Evolutionary conservation across 2,113 vertebrate genomes (phyloP), one percentile per base, ranked within the genome.

Genomic region (Dissostichus mawsoni): DNA sequence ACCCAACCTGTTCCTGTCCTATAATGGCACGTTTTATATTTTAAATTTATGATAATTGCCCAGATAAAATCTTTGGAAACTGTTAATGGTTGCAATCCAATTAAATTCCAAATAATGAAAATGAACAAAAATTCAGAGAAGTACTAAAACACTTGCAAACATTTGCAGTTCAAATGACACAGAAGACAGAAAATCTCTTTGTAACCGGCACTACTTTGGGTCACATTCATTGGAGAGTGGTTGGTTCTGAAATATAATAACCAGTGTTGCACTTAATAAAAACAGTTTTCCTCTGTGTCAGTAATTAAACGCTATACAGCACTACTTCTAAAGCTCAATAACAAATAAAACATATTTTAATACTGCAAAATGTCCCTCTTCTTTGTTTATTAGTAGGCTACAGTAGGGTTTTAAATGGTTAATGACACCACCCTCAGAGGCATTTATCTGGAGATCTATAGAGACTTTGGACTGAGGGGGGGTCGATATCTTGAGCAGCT

Each of bases 401-500:
- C 41, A 66, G 44, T 11, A 29, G 20, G 7, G 36, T 57, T 50
- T 41, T 17, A 18, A 58, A 74, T 52, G n/a, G 25, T 51, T 62
- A 25, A 45, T 44, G 58, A 48, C 23, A 9, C 41, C 25, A 11
- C 11, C 56, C 18, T 36, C 18, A 33, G 50, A 65, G 29, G 44
- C 25, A 62, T 33, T 62, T 72, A 25, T 51, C 41, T 20, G 13
- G 16, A 64, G 50, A 57, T 63, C 23, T 25, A 29, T 29, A 2
- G 16, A 44, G 63, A 61, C 55, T 78, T 29, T 3, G n/a, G n/a
- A 48, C 52, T 14, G 14, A 53, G 29, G 33, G 45, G 29, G 25
- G 25, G 29, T 74, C 51, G 53, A 20, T 69, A 74, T 17, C 36
- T 55, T 70, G 58, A 74, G 70, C 79, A 48, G 69, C 76, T 79